phyloP scores from a whole-genome alignment of 2,113 vertebrate species.

The Zootoca vivipara region DNA sequence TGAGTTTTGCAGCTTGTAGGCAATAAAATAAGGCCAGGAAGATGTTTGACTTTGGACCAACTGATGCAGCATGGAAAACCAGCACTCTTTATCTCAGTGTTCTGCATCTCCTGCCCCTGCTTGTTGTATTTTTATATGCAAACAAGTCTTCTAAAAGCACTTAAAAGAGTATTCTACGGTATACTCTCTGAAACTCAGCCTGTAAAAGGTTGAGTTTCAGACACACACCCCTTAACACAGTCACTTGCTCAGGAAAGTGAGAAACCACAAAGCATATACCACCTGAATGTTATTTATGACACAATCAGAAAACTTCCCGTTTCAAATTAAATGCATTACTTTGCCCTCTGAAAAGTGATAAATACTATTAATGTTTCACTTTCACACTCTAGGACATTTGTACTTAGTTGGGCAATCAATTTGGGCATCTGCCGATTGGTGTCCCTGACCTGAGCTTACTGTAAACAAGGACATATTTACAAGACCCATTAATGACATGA shows the following conservation, averaged over 20 bases:
- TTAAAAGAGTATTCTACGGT: background rate
- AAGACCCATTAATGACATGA: background rate
- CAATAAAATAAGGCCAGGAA: background rate
- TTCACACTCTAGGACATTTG: conserved; percentile 5
- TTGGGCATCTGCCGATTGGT: background rate
- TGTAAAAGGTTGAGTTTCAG: too few relatives aligned
- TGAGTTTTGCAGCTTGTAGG: background rate
- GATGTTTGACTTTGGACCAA: background rate
- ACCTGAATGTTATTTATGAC: background rate
- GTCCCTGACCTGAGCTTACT: background rate
- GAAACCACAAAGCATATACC: background rate
- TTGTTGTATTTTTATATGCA: background rate
- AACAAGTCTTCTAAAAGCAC: background rate
- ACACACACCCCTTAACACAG: background rate
- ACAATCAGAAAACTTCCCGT: background rate
- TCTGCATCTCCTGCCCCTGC: background rate
- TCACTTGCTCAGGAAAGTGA: background rate
- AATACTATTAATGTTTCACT: background rate
- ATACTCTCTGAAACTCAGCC: background rate
- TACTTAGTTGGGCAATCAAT: background rate
- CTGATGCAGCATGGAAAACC: background rate
- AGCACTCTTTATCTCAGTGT: background rate
- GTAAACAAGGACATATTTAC: conserved; percentile 30
- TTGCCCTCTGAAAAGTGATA: conserved; percentile 12
- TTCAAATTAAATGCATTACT: conserved; percentile 10